Evolutionary conservation across 2,888 invertebrate species (phyloP).

Genomic region (Chromoteleia sp.): DNA sequence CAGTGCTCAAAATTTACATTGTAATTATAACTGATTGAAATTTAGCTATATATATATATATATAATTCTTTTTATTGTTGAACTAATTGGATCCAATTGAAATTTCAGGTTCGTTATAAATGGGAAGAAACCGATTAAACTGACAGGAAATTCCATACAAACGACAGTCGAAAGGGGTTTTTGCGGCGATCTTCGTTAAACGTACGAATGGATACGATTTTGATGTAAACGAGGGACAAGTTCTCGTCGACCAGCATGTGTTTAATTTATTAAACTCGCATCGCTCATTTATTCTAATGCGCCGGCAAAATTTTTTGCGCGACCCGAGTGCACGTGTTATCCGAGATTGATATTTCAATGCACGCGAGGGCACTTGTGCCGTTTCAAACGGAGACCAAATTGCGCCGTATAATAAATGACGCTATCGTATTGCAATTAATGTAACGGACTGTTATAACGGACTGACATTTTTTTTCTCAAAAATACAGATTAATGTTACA

Average conservation of each 20-base stretch:
- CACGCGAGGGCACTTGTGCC: slow-evolving; percentile 27
- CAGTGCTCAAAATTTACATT: too few relatives aligned
- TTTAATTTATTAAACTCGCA: slow-evolving; percentile 19
- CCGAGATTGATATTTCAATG: slow-evolving; percentile 41
- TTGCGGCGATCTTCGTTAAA: not conserved
- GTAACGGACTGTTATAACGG: slow-evolving; percentile 32
- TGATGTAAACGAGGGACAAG: slow-evolving; percentile 14
- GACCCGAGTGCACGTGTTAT: slow-evolving; percentile 7
- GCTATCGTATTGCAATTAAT: slow-evolving; percentile 53
- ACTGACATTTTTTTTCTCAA: slow-evolving; percentile 1
- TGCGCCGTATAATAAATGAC: slow-evolving; percentile 24
- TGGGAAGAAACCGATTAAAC: too few relatives aligned
- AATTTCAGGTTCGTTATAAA: too few relatives aligned
- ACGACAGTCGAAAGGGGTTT: too few relatives aligned
- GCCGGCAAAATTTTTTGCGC: slow-evolving; percentile 18
- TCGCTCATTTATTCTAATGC: slow-evolving; percentile 41
- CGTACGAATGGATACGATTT: not conserved
- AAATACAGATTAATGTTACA: slow-evolving; percentile 1
- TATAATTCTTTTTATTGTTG: too few relatives aligned
- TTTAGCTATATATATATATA: too few relatives aligned
- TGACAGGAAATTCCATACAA: too few relatives aligned
- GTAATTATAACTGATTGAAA: too few relatives aligned
- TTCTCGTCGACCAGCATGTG: slow-evolving; percentile 7
- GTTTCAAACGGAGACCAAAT: slow-evolving; percentile 22
- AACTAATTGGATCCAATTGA: too few relatives aligned